phyloP scores from a whole-genome alignment of 2,888 invertebrate species.

The Liodrosophila aerea region DNA sequence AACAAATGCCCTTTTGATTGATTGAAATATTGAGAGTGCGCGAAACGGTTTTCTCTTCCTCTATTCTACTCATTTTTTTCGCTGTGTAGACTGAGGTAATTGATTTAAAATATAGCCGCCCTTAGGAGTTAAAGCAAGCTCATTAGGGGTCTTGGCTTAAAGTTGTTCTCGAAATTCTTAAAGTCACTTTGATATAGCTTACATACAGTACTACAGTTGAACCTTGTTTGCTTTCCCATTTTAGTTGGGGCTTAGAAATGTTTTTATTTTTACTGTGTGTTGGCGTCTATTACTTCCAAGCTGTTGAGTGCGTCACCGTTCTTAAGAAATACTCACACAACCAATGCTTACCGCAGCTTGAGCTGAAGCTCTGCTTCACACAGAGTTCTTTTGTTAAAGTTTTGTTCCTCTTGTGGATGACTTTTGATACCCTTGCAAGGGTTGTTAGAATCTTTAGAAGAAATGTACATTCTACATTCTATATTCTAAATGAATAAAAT shows the following conservation, averaged over 20 bases:
- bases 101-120: conserved; percentile 55
- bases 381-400: conserved; percentile 12
- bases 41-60: conserved; percentile 20
- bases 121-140: neutral
- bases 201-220: neutral
- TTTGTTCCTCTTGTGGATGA: conserved; percentile 52
- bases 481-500: too few species aligned
- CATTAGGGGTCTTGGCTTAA: conserved; percentile 16
- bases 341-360: conserved; percentile 17
- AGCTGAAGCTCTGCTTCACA: conserved; percentile 39
- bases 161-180: neutral
- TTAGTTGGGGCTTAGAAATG: neutral
- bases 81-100: conserved; percentile 40
- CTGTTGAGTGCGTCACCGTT: conserved; percentile 64
- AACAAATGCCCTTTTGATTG: conserved; percentile 54
- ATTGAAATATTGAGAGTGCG: conserved; percentile 56
- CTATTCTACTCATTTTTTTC: too few species aligned
- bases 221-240: neutral
- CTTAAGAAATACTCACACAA: conserved; percentile 48
- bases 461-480: too few species aligned
- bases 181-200: conserved; percentile 8
- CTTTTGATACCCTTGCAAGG: conserved; percentile 19
- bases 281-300: conserved; percentile 68
- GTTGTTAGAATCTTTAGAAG: too few species aligned
- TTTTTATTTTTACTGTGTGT: conserved; percentile 15